phyloP scores from a whole-genome alignment of 2,888 invertebrate genomes.

The Quadriops clusia region DNA sequence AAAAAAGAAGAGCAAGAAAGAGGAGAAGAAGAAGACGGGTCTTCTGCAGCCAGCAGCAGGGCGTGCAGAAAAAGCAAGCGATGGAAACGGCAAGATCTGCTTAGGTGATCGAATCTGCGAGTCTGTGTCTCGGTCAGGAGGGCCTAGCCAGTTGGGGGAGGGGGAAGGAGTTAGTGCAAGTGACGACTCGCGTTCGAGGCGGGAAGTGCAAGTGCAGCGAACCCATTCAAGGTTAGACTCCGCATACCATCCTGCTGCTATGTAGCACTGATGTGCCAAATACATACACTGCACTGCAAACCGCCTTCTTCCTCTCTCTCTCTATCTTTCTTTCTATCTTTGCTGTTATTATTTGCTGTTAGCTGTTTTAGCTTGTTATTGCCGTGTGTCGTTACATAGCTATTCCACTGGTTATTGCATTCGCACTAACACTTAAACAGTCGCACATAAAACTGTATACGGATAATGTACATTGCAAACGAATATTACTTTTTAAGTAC shows the following conservation, averaged over 20 bases:
- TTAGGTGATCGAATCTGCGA: slow-evolving; percentile 7
- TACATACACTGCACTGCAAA: too few species aligned
- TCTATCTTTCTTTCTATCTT: too few species aligned
- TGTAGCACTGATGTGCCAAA: slow-evolving; percentile 11
- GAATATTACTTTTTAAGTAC: too few species aligned
- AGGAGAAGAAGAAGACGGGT: not conserved
- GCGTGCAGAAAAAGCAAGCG: slow-evolving; percentile 9
- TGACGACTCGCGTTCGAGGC: slow-evolving; percentile 12
- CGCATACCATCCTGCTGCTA: slow-evolving; percentile 16
- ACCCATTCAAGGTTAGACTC: slow-evolving; percentile 21
- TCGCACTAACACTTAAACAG: too few species aligned
- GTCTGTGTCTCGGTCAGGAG: slow-evolving; percentile 11
- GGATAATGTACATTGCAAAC: too few species aligned
- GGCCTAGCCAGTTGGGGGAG: slow-evolving; percentile 5
- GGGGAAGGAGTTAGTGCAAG: slow-evolving; percentile 13
- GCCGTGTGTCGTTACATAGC: too few species aligned
- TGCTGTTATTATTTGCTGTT: too few species aligned
- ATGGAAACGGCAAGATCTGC: not conserved
- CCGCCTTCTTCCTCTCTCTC: too few species aligned
- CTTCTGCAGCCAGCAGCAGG: slow-evolving; percentile 2
- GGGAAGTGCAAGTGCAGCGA: slow-evolving; percentile 23
- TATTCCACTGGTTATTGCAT: too few species aligned
- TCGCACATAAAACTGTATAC: too few species aligned
- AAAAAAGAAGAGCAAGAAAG: slow-evolving; percentile 3
- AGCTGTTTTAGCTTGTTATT: too few species aligned